phyloP scores from a whole-genome alignment of 2,797 vertebrate genomes.

The Poeciliopsis presidionis region DNA sequence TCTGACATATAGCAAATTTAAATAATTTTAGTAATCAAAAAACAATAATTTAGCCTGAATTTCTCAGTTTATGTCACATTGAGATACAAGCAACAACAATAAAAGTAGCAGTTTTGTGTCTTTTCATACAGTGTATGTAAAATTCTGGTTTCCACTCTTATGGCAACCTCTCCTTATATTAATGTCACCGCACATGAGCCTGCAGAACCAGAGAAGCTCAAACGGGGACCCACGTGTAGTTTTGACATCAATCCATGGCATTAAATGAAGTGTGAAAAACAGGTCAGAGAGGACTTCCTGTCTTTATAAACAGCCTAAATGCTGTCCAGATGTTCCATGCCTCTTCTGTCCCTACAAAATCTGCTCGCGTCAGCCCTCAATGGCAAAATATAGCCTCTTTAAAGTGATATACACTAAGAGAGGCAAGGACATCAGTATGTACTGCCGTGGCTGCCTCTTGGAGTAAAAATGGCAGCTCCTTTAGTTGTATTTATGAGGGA shows the following conservation, averaged over 20 bases:
- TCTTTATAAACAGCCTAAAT: slow-evolving; percentile 77
- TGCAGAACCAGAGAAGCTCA: slow-evolving; percentile 24
- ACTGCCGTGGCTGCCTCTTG: slow-evolving; percentile 53
- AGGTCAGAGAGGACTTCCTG: slow-evolving; percentile 79
- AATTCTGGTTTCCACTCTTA: neutral
- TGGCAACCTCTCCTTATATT: slow-evolving; percentile 30
- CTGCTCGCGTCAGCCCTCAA: slow-evolving; percentile 75
- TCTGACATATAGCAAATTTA: neutral
- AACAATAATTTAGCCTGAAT: neutral
- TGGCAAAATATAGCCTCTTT: slow-evolving; percentile 77
- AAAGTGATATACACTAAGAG: slow-evolving; percentile 74
- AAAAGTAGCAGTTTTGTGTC: neutral
- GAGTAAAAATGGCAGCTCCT: slow-evolving; percentile 66
- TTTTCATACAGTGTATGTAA: neutral
- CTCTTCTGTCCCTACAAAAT: slow-evolving; percentile 66
- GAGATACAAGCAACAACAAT: neutral
- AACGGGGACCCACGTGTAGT: slow-evolving; percentile 18
- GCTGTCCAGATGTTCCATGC: slow-evolving; percentile 75
- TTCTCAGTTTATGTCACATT: neutral
- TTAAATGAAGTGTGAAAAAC: slow-evolving; percentile 80
- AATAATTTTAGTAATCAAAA: neutral
- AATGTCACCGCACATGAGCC: slow-evolving; percentile 23
- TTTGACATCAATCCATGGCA: slow-evolving; percentile 74
- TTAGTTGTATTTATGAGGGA: slow-evolving; percentile 60
- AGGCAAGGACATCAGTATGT: slow-evolving; percentile 66